A percentile compares a stretch with the other conserved stretches of the same genome.
Evolutionary conservation across 2,888 invertebrate species (phyloP).

Genomic region (Diabrotica balteata): DNA sequence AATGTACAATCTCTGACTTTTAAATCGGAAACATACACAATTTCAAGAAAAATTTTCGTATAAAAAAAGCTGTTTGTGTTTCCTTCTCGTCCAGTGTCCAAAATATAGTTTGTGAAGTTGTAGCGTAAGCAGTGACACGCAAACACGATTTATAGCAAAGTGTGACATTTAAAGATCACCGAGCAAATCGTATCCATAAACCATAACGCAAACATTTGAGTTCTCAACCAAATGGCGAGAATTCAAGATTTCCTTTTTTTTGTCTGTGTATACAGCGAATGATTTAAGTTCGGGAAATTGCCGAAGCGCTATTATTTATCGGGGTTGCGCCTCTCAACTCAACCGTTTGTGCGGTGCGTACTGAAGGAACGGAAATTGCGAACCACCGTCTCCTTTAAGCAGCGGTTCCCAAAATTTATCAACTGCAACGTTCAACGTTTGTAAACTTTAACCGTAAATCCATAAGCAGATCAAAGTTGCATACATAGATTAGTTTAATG

Average conservation of each 20-base stretch:
- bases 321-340: not conserved
- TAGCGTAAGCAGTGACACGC: not conserved
- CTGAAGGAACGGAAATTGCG: constrained; percentile 50
- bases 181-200: constrained; percentile 5
- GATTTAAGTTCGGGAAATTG: constrained; percentile 54
- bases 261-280: constrained; percentile 45
- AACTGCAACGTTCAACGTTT: not conserved
- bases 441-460: too few relatives aligned
- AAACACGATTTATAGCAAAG: not conserved
- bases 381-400: constrained; percentile 39
- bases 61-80: too few relatives aligned
- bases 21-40: too few relatives aligned
- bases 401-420: constrained; percentile 37
- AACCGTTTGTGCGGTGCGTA: constrained; percentile 28
- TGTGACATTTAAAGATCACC: constrained; percentile 4
- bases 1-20: too few relatives aligned
- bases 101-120: too few relatives aligned
- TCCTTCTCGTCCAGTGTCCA: too few relatives aligned
- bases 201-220: constrained; percentile 2
- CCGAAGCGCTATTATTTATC: constrained; percentile 45
- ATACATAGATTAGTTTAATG: too few relatives aligned
- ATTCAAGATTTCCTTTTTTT: constrained; percentile 6
- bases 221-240: constrained; percentile 1
- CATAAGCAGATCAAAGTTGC: too few relatives aligned
- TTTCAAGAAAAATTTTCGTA: too few relatives aligned